phyloP scores from a whole-genome alignment of 2,888 invertebrate genomes.

The Heliconius charithonia region DNA sequence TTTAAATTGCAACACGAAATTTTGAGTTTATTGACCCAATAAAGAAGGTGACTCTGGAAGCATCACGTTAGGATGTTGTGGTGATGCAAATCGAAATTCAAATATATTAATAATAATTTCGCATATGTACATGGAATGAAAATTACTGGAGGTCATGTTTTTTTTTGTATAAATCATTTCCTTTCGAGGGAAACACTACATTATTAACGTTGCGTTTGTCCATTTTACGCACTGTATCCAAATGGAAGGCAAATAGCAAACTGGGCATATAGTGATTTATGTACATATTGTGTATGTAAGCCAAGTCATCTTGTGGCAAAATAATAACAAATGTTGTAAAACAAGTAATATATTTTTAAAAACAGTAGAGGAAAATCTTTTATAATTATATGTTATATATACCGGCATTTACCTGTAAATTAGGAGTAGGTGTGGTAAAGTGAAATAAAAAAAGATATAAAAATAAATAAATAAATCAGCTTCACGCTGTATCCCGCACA shows the following conservation, averaged over 20 bases:
- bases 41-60: constrained; percentile 1
- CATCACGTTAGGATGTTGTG: neutral
- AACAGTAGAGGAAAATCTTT: neutral
- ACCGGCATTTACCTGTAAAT: neutral
- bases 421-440: neutral
- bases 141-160: neutral
- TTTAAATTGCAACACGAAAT: neutral
- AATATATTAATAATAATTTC: neutral
- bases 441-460: neutral
- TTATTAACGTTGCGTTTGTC: neutral
- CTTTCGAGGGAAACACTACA: neutral
- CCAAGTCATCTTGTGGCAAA: neutral
- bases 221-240: neutral
- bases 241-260: neutral
- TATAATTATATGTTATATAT: neutral
- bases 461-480: no score
- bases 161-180: neutral
- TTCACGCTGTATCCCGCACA: no score
- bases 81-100: neutral
- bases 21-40: constrained; percentile 13
- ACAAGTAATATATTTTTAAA: neutral
- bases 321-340: neutral
- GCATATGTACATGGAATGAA: neutral
- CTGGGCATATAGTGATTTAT: neutral
- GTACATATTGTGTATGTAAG: neutral